Percentiles rank a stretch among this genome's conserved stretches.
These are phyloP conservation scores for Hippocampus abdominalis DNA, from an alignment of 2,113 vertebrate genomes.

Conservation along the genomic window DNA sequence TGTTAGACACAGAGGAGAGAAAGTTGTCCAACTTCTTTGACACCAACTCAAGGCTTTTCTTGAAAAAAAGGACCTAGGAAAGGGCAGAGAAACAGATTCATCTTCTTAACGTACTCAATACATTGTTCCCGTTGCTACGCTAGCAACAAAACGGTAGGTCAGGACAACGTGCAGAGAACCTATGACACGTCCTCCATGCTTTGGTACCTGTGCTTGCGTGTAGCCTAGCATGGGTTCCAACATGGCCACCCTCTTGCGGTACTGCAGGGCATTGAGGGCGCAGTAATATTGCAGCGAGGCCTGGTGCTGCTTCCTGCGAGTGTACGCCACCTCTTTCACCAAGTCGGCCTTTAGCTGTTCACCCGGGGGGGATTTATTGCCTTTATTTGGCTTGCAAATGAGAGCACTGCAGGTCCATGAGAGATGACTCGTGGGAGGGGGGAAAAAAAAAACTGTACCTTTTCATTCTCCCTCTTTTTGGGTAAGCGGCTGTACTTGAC, in stretches of 20 bases:
- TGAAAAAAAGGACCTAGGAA: conserved; percentile 88
- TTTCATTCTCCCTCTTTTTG: conserved; percentile 95
- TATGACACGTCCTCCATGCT: background rate
- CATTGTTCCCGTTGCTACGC: no score
- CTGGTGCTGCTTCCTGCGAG: conserved; percentile 91
- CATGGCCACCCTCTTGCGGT: conserved; percentile 90
- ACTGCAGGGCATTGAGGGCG: conserved; percentile 92
- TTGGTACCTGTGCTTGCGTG: conserved; percentile 84
- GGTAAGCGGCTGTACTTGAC: conserved; percentile 95
- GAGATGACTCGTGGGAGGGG: background rate
- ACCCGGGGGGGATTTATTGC: conserved; percentile 16
- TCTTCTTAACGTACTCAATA: background rate
- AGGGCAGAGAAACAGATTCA: background rate
- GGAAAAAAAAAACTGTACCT: conserved; percentile 66
- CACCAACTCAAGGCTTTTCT: conserved; percentile 91
- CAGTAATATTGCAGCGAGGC: conserved; percentile 95
- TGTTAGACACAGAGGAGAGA: conserved; percentile 81
- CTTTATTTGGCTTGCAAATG: conserved; percentile 13
- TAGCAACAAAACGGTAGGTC: background rate
- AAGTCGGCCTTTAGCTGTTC: conserved; percentile 84
- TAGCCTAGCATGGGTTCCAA: conserved; percentile 93
- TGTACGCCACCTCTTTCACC: conserved; percentile 86
- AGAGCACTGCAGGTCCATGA: conserved; percentile 8
- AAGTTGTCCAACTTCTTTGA: conserved; percentile 88
- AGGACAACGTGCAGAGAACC: background rate